Conservation (phyloP, 2,797 vertebrate species). For the Spea hammondii region DNA sequence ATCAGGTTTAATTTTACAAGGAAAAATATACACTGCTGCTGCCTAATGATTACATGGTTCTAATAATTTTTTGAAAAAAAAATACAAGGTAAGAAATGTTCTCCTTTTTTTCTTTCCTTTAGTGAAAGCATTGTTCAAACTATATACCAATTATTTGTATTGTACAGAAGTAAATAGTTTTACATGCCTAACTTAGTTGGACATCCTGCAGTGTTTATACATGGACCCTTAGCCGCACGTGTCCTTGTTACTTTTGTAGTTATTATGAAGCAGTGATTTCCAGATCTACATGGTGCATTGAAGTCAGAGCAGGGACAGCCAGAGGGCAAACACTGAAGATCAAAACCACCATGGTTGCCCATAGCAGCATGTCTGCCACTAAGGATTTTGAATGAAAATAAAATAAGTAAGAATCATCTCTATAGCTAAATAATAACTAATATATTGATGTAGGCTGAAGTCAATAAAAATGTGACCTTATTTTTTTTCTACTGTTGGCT, state of each 20-base stretch:
- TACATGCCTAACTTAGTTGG: background rate
- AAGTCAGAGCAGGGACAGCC: conserved; percentile 21
- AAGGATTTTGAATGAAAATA: conserved; percentile 31
- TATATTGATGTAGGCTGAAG: background rate
- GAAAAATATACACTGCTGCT: conserved; percentile 11
- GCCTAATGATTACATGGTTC: conserved; percentile 21
- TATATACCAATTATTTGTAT: conserved; percentile 30
- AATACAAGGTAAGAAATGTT: background rate
- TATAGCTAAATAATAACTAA: conserved; percentile 24
- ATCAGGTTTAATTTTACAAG: conserved; percentile 26
- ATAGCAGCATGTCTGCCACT: conserved; percentile 32
- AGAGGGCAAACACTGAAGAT: conserved; percentile 37
- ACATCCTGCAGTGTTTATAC: conserved; percentile 27
- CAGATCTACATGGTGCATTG: conserved; percentile 1
- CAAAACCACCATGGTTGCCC: conserved; percentile 30
- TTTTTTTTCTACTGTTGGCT: too few species aligned
- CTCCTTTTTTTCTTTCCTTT: background rate
- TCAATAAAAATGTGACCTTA: too few species aligned
- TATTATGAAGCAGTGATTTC: conserved; percentile 11
- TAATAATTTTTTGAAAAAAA: conserved; percentile 17
- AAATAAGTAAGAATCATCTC: conserved; percentile 9
- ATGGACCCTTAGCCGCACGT: background rate
- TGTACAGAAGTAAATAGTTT: conserved; percentile 6
- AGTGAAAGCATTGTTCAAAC: conserved; percentile 7
- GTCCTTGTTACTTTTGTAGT: conserved; percentile 27